Evolutionary conservation across 2,113 vertebrate genomes (phyloP).

Genomic region (Corapipo altera): DNA sequence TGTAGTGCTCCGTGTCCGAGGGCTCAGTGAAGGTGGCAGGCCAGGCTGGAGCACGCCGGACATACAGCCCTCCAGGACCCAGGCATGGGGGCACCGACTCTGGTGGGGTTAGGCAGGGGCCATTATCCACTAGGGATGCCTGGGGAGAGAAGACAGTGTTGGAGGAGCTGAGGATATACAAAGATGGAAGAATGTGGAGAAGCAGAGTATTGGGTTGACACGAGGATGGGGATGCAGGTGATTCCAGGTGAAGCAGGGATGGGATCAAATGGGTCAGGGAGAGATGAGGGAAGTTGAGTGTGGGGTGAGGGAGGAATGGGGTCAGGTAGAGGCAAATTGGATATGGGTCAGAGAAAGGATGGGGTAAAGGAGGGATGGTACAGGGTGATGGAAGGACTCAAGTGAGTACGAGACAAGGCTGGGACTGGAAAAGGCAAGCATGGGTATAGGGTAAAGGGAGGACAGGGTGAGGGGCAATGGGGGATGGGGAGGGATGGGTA

Average conservation of each 20-base stretch:
- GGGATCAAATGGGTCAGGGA: neutral
- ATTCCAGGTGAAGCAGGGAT: neutral
- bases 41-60: slow-evolving; percentile 63
- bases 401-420: fast-evolving
- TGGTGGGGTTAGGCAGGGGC: slow-evolving; percentile 63
- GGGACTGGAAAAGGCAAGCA: neutral
- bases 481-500: neutral
- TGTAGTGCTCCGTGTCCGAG: slow-evolving; percentile 80
- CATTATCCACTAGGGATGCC: slow-evolving; percentile 63
- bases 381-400: neutral
- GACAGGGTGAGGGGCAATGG: neutral
- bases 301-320: neutral
- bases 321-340: neutral
- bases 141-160: neutral
- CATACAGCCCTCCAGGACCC: slow-evolving; percentile 80
- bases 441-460: neutral
- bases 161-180: neutral
- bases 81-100: slow-evolving; percentile 76
- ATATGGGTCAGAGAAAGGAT: neutral
- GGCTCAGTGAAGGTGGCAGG: slow-evolving; percentile 74
- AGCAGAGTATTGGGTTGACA: neutral
- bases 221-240: neutral
- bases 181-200: neutral
- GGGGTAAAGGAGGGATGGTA: neutral
- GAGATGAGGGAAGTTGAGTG: neutral